Percentiles rank a stretch among this genome's conserved stretches.
phyloP scores from a whole-genome alignment of 2,797 vertebrate species.

The Lagodon rhomboides region DNA sequence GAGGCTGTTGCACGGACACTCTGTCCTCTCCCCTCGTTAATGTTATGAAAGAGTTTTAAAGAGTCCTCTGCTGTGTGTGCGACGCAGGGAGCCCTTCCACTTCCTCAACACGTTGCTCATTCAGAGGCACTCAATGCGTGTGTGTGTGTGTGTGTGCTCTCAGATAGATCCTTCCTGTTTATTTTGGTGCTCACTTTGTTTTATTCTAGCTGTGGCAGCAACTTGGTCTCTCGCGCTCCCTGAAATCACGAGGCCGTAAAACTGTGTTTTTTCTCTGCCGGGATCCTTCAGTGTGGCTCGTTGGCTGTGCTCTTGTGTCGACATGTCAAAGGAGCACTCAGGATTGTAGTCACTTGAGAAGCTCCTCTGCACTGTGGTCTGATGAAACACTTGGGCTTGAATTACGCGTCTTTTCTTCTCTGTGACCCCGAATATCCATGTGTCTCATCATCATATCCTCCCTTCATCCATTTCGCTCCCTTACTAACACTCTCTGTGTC shows the following conservation, averaged over 20 bases:
- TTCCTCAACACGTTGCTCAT: slow-evolving; percentile 73
- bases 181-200: slow-evolving; percentile 9
- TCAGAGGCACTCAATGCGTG: slow-evolving; percentile 29
- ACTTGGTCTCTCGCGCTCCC: neutral
- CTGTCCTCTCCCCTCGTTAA: slow-evolving; percentile 47
- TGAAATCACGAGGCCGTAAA: slow-evolving; percentile 9
- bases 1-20: slow-evolving; percentile 32
- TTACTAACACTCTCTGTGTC: neutral
- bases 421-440: neutral
- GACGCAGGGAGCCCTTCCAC: slow-evolving; percentile 60
- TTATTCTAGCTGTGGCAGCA: slow-evolving; percentile 18
- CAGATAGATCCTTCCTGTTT: slow-evolving; percentile 78
- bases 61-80: slow-evolving; percentile 63
- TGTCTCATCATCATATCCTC: neutral
- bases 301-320: slow-evolving; percentile 26
- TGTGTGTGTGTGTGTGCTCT: slow-evolving; percentile 14
- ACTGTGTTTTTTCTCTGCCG: neutral
- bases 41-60: slow-evolving; percentile 70
- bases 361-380: neutral
- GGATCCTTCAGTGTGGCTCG: neutral
- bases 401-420: neutral
- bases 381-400: neutral
- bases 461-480: neutral
- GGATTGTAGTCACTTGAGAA: slow-evolving; percentile 27
- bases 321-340: slow-evolving; percentile 17